Percentiles rank a stretch among this genome's conserved stretches.
Evolutionary conservation across 2,113 vertebrate species (phyloP).

Genomic region (Clupea harengus): DNA sequence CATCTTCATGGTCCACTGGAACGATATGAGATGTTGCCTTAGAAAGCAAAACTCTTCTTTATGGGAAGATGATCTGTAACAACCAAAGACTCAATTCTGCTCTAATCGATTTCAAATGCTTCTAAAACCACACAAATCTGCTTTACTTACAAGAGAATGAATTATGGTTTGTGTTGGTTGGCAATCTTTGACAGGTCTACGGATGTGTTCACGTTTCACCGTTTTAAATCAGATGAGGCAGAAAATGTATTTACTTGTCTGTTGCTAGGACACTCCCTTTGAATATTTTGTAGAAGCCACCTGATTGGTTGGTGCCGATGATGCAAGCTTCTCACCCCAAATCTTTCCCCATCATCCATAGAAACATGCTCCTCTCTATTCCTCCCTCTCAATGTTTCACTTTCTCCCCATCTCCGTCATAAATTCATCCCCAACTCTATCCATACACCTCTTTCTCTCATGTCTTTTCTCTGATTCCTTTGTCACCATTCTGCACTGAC

Average conservation of each 20-base stretch:
- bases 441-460: slow-evolving; percentile 29
- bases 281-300: slow-evolving; percentile 68
- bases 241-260: slow-evolving; percentile 73
- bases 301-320: slow-evolving; percentile 71
- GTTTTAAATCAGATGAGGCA: slow-evolving; percentile 60
- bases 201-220: slow-evolving; percentile 19
- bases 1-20: no score
- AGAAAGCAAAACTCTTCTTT: no score
- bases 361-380: slow-evolving; percentile 71
- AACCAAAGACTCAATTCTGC: no score
- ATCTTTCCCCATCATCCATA: slow-evolving; percentile 72
- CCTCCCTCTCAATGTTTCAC: slow-evolving; percentile 47
- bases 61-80: no score
- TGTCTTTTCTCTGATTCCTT: slow-evolving; percentile 28
- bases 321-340: slow-evolving; percentile 75
- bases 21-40: no score
- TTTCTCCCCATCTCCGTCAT: slow-evolving; percentile 27
- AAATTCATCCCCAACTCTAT: slow-evolving; percentile 23
- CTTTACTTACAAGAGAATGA: neutral
- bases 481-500: neutral
- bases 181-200: neutral
- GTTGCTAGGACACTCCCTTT: slow-evolving; percentile 85
- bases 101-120: no score
- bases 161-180: slow-evolving; percentile 1
- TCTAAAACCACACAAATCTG: neutral